Base-by-base conservation (phyloP, 1,140 invertebrate species). In the Myzus persicae region DNA sequence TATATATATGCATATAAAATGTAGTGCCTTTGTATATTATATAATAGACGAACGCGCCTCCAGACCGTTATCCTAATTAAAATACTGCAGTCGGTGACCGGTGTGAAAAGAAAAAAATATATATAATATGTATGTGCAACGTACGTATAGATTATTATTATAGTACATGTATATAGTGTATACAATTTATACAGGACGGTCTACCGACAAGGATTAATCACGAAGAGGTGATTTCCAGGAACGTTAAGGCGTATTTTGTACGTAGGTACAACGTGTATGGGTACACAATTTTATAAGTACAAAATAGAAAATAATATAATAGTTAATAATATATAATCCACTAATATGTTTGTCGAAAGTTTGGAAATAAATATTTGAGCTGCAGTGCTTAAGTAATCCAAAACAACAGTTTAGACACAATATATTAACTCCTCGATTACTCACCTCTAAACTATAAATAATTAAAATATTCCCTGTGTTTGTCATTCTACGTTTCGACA, bases 11-110 rank as follows among this genome's bases (percentile, higher is more conserved):
- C n/a, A n/a, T n/a, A 26, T 26, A 4, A 31, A 67, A n/a, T 67
- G 31, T n/a, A 76, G 59, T 18, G 36, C 59, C 9, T 59, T n/a
- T 76, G n/a, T 76, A n/a, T n/a, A 51, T 51, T 51, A 51, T 31
- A 67, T 67, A 76, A 76, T 76, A 36, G 59, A 20, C 31, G 31
- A 18, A n/a, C 31, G 59, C 31, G 14, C 31, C 42, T 87, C 31
- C 40, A n/a, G 14, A 87, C 84, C 42, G 84, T 87, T 87, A 46
- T 11, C 84, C 84, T 87, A 87, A 87, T 87, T 85, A 85, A 42
- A 87, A 87, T 87, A 87, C 31, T 76, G n/a, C 59, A 76, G 59
- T 51, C 31, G 31, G 59, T 76, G 48, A 51, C 22, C 59, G 59
- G 59, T 76, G 59, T 76, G 59, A 76, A 76, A n/a, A 76, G 59